These are phyloP conservation scores for Danio kyathit DNA, from an alignment of 2,797 vertebrate species.

Conservation along the genomic window DNA sequence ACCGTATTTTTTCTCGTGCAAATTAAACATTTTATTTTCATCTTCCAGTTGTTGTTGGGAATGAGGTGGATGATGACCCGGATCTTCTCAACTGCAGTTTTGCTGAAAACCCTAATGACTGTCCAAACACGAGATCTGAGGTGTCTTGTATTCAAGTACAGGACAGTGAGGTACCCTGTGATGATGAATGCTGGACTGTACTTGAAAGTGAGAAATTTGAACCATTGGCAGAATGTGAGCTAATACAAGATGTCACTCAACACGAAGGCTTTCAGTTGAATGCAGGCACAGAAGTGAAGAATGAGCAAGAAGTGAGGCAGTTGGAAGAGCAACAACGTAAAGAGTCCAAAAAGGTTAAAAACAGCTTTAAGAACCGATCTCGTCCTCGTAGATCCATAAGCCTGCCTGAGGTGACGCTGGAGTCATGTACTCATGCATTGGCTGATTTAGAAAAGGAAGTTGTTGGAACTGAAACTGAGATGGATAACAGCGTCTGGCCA, in stretches of 20 bases:
- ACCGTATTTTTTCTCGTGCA: too few species aligned
- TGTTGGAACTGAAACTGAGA: neutral
- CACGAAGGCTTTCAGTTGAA: neutral
- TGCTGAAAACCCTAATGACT: slow-evolving; percentile 39
- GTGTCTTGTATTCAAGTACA: neutral
- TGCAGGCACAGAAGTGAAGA: neutral
- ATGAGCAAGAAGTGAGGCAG: neutral
- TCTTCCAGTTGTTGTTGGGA: slow-evolving; percentile 58
- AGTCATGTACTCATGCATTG: slow-evolving; percentile 22
- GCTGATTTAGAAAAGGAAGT: slow-evolving; percentile 14
- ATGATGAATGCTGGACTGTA: slow-evolving; percentile 57
- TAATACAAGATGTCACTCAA: neutral
- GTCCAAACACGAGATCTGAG: neutral
- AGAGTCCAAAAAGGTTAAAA: slow-evolving; percentile 10
- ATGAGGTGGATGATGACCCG: slow-evolving; percentile 62
- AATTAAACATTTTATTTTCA: slow-evolving; percentile 1
- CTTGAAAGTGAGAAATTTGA: slow-evolving; percentile 39
- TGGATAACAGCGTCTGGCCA: slow-evolving; percentile 35
- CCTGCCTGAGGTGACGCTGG: slow-evolving; percentile 67
- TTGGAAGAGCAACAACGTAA: neutral
- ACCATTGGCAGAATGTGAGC: slow-evolving; percentile 22
- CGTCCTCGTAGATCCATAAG: slow-evolving; percentile 71
- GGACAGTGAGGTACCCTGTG: slow-evolving; percentile 34
- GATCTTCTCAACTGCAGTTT: slow-evolving; percentile 66
- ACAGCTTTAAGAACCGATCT: slow-evolving; percentile 35